Percentiles rank a stretch among this genome's conserved stretches.
Evolutionary conservation across 2,797 vertebrate genomes (phyloP).

Genomic region (Uromys caudimaculatus): DNA sequence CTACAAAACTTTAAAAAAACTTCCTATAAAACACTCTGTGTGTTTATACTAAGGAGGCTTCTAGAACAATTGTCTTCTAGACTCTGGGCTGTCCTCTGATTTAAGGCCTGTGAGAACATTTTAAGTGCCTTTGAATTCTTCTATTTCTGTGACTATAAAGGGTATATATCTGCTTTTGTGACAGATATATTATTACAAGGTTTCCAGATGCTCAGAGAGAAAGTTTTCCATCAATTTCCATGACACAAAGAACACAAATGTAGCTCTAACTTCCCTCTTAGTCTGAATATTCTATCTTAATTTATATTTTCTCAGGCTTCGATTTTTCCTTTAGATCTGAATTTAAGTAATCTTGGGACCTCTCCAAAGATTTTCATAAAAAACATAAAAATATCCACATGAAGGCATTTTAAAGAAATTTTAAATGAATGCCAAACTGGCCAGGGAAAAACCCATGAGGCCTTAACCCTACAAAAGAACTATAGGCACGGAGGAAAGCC

Average conservation of each 20-base stretch:
- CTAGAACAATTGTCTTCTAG: neutral
- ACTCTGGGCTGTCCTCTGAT: neutral
- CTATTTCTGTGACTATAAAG: slow-evolving; percentile 23
- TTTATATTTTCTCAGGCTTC: slow-evolving; percentile 27
- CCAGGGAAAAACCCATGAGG: neutral
- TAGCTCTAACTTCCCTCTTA: slow-evolving; percentile 26
- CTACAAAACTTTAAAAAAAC: neutral
- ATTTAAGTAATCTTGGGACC: slow-evolving; percentile 6
- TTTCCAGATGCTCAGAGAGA: neutral
- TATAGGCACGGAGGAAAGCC: neutral
- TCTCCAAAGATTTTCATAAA: neutral
- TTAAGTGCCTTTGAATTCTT: neutral
- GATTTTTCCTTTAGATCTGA: slow-evolving; percentile 34
- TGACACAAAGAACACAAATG: slow-evolving; percentile 16
- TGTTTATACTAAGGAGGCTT: neutral
- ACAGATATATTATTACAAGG: neutral
- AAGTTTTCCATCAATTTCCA: slow-evolving; percentile 52
- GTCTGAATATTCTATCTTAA: slow-evolving; percentile 15
- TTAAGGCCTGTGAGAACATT: slow-evolving; percentile 20
- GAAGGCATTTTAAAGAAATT: slow-evolving; percentile 18
- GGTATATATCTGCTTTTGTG: slow-evolving; percentile 15
- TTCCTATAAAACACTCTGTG: neutral
- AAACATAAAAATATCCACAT: neutral
- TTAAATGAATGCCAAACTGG: neutral
- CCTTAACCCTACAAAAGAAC: neutral